These are phyloP conservation scores for Molothrus aeneus DNA, from an alignment of 2,797 vertebrate genomes.

Conservation along the genomic window DNA sequence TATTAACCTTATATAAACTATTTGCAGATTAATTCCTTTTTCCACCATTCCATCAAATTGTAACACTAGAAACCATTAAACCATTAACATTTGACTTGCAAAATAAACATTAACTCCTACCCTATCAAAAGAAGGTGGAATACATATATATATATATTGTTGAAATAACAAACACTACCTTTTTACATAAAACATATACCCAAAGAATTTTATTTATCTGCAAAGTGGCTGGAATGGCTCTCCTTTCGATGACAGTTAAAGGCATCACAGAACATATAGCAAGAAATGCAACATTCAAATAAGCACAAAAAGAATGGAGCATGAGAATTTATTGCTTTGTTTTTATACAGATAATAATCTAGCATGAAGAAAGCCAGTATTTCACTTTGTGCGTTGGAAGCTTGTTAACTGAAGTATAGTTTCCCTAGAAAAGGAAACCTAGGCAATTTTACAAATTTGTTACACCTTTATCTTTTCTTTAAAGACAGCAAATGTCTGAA, in stretches of 20 bases:
- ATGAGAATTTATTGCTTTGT: not conserved
- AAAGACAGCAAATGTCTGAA: not conserved
- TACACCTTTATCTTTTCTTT: not conserved
- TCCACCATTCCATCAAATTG: not conserved
- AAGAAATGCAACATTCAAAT: not conserved
- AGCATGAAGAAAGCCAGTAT: not conserved
- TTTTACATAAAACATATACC: not conserved
- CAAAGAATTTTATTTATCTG: not conserved
- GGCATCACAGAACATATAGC: not conserved
- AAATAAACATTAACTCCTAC: not conserved
- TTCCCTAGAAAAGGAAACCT: not conserved
- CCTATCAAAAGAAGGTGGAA: not conserved
- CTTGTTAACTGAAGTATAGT: fast-evolving
- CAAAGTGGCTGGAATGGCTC: not conserved
- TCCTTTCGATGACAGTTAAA: not conserved
- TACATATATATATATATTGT: not conserved
- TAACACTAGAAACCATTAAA: not conserved
- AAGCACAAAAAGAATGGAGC: not conserved
- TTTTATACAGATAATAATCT: not conserved
- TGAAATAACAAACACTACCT: not conserved
- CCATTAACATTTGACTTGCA: not conserved
- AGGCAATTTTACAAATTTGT: not conserved
- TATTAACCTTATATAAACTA: not conserved
- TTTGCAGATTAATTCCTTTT: not conserved
- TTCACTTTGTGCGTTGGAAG: not conserved